Evolutionary conservation across 2,797 vertebrate genomes (phyloP), one percentile per base, ranked within the genome.

Genomic region (Melanotaenia pygmaea): DNA sequence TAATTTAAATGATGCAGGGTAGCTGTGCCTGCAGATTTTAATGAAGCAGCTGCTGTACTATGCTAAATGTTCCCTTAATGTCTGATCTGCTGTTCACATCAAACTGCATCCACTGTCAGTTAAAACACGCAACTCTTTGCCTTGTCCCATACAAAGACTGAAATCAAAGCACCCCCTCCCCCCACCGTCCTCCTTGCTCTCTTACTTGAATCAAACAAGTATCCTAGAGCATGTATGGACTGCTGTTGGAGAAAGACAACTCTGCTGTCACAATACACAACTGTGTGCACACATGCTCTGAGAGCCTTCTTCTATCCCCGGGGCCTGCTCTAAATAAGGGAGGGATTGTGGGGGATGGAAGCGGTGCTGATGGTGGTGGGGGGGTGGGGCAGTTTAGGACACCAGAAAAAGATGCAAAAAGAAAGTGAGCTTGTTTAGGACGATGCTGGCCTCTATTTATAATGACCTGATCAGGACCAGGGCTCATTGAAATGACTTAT

Each of bases 301-400:
- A 68, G 85, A 88, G 84, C 74, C 81, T 74, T 81, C 83, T 79
- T 85, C 87, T 90, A 70, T 88, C 91, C 90, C 77, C 67, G 22
- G 88, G 93, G 89, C 84, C 80, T 86, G 85, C 89, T 92, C 85
- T 81, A 93, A 90, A 93, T 92, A 91, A 92, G 84, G 88, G 83
- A 87, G 72, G 84, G 85, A 92, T 86, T 93, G 87, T 88, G 82
- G 80, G 83, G 82, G 85, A 80, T 82, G 85, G 86, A 88, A 70
- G 76, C 72, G 57, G 59, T 1, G 72, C 59, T 30, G 67, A 79
- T 47, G 14, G 65, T 59, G 68, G 58, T 64, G 86, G 80, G 77
- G 77, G 77, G 76, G 8, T 20, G 22, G 80, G 73, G 82, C 6
- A 24, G 32, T 14, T 30, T 65, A 30, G 69, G 35, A 70, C 13